Evolutionary conservation across 1,140 invertebrate genomes (phyloP), one percentile per base, ranked within the genome.

Genomic region (Trachymyrmex septentrionalis): DNA sequence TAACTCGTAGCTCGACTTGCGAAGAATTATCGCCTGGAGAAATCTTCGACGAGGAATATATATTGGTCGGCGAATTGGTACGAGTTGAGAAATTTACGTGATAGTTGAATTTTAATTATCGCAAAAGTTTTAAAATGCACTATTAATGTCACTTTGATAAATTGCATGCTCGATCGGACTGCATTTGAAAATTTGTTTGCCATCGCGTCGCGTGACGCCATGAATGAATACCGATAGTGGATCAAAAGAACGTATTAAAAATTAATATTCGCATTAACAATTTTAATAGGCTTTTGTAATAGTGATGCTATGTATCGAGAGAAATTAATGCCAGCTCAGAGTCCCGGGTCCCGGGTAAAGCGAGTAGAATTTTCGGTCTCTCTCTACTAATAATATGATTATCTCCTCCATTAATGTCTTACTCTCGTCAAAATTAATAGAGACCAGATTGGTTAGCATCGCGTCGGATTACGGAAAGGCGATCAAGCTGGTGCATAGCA

Each of bases 11-110:
- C 63, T 6, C 44, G 59, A 24, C 12, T 38, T n/a, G 59, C n/a
- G 73, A 59, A 66, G 30, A 78, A 85, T 78, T 64, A 85, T 85
- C 82, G 57, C 82, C 30, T 30, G 73, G 73, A 85, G 48, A 24
- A 44, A 78, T 78, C 59, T 64, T 59, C 48, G 48, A 30, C 21
- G 21, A 48, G 14, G 30, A 48, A 50, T 48, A 34, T 34, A 73
- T 61, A 14, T 21, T 7, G 55, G n/a, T 44, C 34, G 12, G 10
- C 7, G 55, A 82, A 72, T 30, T 9, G 3, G 24, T 44, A 44
- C 38, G n/a, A 21, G 64, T 44, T 44, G 53, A 50, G 53, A 50
- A 50, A 44, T 44, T 44, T 10, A 19, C 16, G 19, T 19, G 78
- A 27, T 14, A 30, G 27, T 10, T 24, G 24, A 24, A 63, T 75